phyloP scores from a whole-genome alignment of 2,888 invertebrate species.

The Heliconius sara region DNA sequence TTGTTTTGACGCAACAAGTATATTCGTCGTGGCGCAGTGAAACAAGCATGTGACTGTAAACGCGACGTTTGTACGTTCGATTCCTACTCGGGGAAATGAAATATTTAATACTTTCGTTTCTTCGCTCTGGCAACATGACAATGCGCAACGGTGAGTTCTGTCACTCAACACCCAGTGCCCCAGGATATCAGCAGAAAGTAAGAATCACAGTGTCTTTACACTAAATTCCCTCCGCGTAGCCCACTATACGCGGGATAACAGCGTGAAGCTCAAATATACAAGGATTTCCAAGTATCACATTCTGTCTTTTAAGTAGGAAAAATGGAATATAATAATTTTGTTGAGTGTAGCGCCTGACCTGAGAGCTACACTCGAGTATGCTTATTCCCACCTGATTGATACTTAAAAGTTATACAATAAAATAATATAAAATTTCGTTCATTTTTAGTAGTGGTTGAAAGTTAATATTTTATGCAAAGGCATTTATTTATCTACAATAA shows the following conservation, averaged over 20 bases:
- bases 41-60: too few relatives aligned
- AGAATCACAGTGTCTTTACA: neutral
- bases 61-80: too few relatives aligned
- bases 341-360: neutral
- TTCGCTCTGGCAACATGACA: too few relatives aligned
- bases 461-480: neutral
- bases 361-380: neutral
- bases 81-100: too few relatives aligned
- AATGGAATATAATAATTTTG: neutral
- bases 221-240: neutral
- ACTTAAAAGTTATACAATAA: neutral
- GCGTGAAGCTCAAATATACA: neutral
- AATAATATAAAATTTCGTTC: neutral
- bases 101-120: too few relatives aligned
- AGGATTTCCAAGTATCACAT: neutral
- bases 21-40: too few relatives aligned
- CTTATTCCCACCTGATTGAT: neutral
- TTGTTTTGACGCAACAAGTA: too few relatives aligned
- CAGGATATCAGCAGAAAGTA: too few relatives aligned
- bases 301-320: neutral
- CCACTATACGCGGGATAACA: too few relatives aligned
- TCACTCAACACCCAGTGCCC: too few relatives aligned
- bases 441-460: neutral
- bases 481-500: neutral
- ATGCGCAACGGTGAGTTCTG: too few relatives aligned